These are phyloP conservation scores for Poeciliopsis presidionis DNA, from an alignment of 2,797 vertebrate species.

Conservation along the genomic window DNA sequence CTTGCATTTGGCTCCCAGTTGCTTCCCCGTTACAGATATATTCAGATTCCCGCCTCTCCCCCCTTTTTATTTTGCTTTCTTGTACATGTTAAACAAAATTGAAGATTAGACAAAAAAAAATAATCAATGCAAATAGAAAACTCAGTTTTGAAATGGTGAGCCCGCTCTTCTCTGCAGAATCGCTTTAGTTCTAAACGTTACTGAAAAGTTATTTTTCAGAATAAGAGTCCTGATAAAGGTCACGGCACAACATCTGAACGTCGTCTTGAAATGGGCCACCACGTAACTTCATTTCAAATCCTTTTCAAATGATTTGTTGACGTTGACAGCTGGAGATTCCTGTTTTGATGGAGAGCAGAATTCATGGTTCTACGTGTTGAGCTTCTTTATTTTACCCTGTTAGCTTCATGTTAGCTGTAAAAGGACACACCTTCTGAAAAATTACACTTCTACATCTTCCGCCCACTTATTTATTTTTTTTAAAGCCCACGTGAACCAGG, in stretches of 20 bases:
- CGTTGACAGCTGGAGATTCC: not conserved
- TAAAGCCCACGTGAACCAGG: not conserved
- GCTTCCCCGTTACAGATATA: not conserved
- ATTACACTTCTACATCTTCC: not conserved
- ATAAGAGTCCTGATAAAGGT: not conserved
- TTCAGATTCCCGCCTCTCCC: not conserved
- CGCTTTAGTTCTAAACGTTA: not conserved
- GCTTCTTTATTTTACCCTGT: not conserved
- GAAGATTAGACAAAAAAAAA: not conserved
- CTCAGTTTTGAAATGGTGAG: not conserved
- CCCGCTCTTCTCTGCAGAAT: not conserved
- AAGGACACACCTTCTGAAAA: not conserved
- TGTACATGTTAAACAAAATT: not conserved
- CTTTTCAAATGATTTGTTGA: not conserved
- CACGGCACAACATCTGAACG: not conserved
- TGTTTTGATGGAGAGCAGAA: not conserved
- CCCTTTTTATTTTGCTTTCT: not conserved
- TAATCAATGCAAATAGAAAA: not conserved
- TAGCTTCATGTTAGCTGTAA: not conserved
- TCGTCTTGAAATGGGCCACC: not conserved
- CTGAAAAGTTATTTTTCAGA: not conserved
- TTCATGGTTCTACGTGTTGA: not conserved
- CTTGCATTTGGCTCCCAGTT: not conserved
- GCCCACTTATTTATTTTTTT: not conserved
- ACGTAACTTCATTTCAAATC: not conserved